Base-by-base conservation (phyloP, 1,140 invertebrate species). In the Fragariocoptes setiger region DNA sequence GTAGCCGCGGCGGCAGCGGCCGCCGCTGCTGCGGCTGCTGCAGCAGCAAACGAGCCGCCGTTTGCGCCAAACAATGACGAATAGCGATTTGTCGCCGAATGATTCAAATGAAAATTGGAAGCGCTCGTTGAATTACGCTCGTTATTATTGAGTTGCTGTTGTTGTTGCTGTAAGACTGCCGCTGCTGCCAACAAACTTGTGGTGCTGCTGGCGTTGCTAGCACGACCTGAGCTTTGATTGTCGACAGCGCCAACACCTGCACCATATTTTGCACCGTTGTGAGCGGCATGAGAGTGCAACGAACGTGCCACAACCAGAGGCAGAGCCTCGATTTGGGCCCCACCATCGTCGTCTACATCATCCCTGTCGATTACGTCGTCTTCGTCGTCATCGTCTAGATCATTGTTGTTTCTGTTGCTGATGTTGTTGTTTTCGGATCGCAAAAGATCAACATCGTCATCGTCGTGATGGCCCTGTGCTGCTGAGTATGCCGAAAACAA, bases 151-250 rank as follows among this genome's bases (percentile, higher is more conserved):
- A 44, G 59, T 57, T 58, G 57, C 45, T 13, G 21, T 40, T n/a
- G 72, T 71, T 40, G 66, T 66, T 42, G 44, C 35, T 8, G 69
- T 67, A 19, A 71, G 71, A 48, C 77, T 74, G 54, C 72, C 73
- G 41, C 42, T 52, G 35, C 83, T 88, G 55, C 92, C 83, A 14
- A 83, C 92, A 42, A 92, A 64, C 70, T 92, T 92, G 55, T 90
- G 83, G 16, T 83, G 65, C 62, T 88, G 90, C 62, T 83, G 85
- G 35, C 46, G 43, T 60, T 88, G 88, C n/a, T n/a, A n/a, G n/a
- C n/a, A n/a, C n/a, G n/a, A n/a, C n/a, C n/a, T n/a, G n/a, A n/a
- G n/a, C n/a, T n/a, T n/a, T n/a, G n/a, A n/a, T n/a, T n/a, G n/a
- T n/a, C n/a, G n/a, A n/a, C n/a, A n/a, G n/a, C n/a, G n/a, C n/a